phyloP scores from a whole-genome alignment of 2,797 vertebrate genomes.

The Iguana delicatissima region DNA sequence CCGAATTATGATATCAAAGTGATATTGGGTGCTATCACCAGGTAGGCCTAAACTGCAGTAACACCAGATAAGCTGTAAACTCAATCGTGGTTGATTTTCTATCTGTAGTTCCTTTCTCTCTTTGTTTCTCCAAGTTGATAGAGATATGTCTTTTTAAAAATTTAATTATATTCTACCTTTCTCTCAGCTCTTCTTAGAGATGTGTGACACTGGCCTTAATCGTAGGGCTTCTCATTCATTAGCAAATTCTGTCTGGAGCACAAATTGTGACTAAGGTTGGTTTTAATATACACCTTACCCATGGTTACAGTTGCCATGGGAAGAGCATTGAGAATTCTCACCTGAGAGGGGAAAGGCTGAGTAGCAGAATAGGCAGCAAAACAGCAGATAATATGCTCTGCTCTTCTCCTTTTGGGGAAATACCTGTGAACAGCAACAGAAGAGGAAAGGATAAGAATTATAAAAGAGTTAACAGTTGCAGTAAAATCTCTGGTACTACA shows the following conservation, averaged over 20 bases:
- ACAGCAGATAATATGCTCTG: not conserved
- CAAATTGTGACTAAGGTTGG: too few species aligned
- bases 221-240: not conserved
- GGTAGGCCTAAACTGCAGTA: too few species aligned
- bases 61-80: conserved; percentile 19
- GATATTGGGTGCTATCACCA: too few species aligned
- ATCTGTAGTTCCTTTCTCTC: conserved; percentile 5
- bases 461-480: not conserved
- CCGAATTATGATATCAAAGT: too few species aligned
- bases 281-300: not conserved
- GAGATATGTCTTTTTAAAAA: not conserved
- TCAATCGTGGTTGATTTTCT: conserved; percentile 48
- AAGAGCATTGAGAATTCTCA: not conserved
- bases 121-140: not conserved
- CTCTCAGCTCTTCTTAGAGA: not conserved
- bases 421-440: not conserved
- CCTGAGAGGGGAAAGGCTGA: not conserved
- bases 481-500: not conserved
- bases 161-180: too few species aligned
- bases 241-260: not conserved
- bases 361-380: not conserved
- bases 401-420: not conserved
- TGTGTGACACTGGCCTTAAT: not conserved
- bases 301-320: not conserved
- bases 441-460: not conserved